These are phyloP conservation scores for Protosalanx chinensis DNA, from an alignment of 2,797 vertebrate species.

Conservation along the genomic window DNA sequence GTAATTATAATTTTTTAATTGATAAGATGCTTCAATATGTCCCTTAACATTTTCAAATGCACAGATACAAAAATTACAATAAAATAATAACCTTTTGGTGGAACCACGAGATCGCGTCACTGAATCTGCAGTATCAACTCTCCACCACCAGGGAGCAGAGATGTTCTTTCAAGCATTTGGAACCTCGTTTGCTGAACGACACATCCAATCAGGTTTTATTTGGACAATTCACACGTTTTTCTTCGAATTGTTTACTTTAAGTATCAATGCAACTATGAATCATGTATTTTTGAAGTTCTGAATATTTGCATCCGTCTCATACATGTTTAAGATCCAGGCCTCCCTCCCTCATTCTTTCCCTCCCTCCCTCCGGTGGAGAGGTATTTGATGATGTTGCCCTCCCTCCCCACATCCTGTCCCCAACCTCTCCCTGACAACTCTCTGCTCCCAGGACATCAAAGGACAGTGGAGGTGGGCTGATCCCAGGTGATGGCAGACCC, in stretches of 20 bases:
- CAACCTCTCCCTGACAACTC: constrained; percentile 1
- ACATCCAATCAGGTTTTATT: neutral
- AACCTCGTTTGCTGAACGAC: neutral
- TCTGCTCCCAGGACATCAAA: constrained; percentile 52
- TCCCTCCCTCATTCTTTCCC: neutral
- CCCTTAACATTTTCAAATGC: too few species aligned
- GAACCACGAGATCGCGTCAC: constrained; percentile 69
- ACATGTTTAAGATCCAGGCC: too few species aligned
- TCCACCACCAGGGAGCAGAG: constrained; percentile 44
- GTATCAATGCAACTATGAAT: too few species aligned
- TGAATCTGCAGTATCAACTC: constrained; percentile 4
- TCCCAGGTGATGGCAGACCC: constrained; percentile 25
- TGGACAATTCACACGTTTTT: neutral
- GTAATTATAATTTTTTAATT: too few species aligned
- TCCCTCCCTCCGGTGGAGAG: constrained; percentile 14
- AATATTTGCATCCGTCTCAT: too few species aligned
- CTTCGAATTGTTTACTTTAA: too few species aligned
- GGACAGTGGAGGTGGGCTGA: constrained; percentile 14
- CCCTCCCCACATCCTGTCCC: constrained; percentile 7
- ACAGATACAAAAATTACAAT: constrained; percentile 28
- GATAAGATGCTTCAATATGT: too few species aligned
- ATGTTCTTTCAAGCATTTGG: constrained; percentile 20
- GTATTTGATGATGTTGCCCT: constrained; percentile 14
- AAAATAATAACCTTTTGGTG: constrained; percentile 84
- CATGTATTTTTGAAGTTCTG: too few species aligned